Evolutionary conservation across 2,113 vertebrate genomes (phyloP).

Genomic region (Trichechus manatus): DNA sequence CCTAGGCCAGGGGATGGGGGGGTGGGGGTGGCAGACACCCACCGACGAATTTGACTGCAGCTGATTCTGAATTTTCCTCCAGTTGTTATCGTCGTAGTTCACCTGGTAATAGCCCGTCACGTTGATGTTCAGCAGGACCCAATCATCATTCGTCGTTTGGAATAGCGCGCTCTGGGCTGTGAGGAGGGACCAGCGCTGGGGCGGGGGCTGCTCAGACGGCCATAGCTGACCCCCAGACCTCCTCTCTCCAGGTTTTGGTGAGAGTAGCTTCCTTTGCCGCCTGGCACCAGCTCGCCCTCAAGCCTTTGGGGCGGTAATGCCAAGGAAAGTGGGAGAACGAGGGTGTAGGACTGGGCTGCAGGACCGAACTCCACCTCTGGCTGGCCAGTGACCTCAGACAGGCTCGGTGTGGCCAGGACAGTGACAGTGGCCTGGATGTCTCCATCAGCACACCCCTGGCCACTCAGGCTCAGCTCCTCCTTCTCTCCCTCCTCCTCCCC

Average conservation of each 20-base stretch:
- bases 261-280: neutral
- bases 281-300: neutral
- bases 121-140: conserved; percentile 92
- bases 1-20: fast-evolving
- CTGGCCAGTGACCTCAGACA: neutral
- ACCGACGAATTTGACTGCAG: conserved; percentile 84
- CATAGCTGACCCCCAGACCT: fast-evolving
- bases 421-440: neutral
- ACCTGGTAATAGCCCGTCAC: conserved; percentile 94
- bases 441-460: fast-evolving
- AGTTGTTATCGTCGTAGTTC: conserved; percentile 94
- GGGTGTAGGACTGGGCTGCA: neutral
- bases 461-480: neutral
- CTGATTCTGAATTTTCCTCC: conserved; percentile 87
- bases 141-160: neutral
- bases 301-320: neutral
- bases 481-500: fast-evolving
- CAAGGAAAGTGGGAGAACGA: fast-evolving
- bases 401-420: neutral
- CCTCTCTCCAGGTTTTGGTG: neutral
- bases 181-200: neutral
- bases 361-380: neutral
- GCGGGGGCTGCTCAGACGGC: neutral
- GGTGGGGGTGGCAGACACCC: conserved; percentile 54
- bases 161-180: conserved; percentile 4